Conservation (phyloP, 2,797 vertebrate species). For the Choloepus didactylus region DNA sequence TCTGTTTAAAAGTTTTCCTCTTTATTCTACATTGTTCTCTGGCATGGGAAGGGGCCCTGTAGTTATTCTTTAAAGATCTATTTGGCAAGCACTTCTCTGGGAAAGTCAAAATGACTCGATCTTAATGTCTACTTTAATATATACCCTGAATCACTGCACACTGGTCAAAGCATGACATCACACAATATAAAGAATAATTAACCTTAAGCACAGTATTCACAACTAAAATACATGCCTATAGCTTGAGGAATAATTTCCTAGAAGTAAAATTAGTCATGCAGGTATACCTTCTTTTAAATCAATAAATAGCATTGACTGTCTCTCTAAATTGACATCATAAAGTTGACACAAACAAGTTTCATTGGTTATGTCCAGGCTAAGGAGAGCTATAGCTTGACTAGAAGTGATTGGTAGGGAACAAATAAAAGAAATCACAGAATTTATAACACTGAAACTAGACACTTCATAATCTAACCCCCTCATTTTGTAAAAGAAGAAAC, state of each 20-base stretch:
- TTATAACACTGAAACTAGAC: neutral
- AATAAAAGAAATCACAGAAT: neutral
- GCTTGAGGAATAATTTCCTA: neutral
- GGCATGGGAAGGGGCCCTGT: neutral
- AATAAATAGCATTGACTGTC: neutral
- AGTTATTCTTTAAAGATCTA: neutral
- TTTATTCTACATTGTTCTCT: neutral
- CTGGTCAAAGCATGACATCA: neutral
- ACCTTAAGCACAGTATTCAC: neutral
- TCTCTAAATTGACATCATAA: neutral
- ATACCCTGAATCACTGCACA: neutral
- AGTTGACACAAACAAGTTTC: neutral
- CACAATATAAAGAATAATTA: neutral
- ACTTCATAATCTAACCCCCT: neutral
- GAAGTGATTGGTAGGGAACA: neutral
- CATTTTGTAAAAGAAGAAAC: constrained; percentile 1
- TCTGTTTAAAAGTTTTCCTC: neutral
- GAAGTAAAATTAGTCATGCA: neutral
- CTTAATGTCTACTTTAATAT: neutral
- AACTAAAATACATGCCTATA: neutral
- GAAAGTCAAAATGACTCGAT: neutral
- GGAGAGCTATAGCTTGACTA: neutral
- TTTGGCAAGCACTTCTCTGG: neutral
- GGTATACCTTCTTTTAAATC: neutral
- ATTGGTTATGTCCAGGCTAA: neutral